Conservation (phyloP, 2,113 vertebrate genomes). For the Elgaria multicarinata region DNA sequence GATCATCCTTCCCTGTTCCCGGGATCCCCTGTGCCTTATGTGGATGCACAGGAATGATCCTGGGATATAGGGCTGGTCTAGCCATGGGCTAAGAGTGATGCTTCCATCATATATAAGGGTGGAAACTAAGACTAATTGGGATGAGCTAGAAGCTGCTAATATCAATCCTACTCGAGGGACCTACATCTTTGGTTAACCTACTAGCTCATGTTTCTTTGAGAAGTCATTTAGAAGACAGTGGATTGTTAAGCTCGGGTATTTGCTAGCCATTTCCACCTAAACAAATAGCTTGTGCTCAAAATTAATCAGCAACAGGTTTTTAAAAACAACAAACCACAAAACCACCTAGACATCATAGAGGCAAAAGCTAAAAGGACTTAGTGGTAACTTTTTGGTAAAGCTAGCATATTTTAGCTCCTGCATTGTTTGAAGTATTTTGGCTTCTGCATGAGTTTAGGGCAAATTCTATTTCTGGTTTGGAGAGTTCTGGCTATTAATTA, state of each 20-base stretch:
- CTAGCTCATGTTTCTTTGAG: not conserved
- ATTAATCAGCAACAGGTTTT: not conserved
- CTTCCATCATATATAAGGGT: not conserved
- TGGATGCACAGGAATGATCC: no score
- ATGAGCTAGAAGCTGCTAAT: not conserved
- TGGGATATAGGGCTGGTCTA: no score
- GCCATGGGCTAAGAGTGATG: no score
- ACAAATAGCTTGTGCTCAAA: not conserved
- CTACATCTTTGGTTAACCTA: no score
- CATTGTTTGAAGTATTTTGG: not conserved
- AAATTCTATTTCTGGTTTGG: no score
- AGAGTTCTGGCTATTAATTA: not conserved
- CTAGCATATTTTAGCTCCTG: not conserved
- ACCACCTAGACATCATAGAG: not conserved
- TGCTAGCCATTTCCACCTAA: not conserved
- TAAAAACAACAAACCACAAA: not conserved
- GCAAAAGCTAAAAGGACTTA: not conserved
- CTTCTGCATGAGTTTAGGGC: not conserved
- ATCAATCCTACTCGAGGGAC: no score
- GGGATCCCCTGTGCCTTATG: no score
- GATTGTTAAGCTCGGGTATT: not conserved
- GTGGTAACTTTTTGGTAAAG: not conserved
- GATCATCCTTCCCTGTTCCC: no score
- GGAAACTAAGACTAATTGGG: not conserved
- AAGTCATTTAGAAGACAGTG: not conserved